Evolutionary conservation across 64 coral and sea anemone species (phyloP), one percentile per base, ranked within the genome.

Genomic region (Actinia tenebrosa): DNA sequence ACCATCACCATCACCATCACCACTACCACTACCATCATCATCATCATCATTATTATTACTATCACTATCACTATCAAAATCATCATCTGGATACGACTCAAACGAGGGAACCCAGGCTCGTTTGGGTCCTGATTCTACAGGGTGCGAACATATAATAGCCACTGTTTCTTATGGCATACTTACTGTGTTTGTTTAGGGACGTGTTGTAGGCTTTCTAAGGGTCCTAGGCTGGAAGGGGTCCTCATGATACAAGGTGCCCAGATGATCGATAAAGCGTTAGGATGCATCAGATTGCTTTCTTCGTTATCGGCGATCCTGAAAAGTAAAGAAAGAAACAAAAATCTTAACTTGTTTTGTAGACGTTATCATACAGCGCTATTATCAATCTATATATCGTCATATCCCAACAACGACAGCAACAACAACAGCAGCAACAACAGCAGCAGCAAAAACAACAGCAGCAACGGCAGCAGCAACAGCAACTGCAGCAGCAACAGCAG

Each of bases 181-280:
- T 89, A 98, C 96, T 90, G 80, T 17, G 93, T 88, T 78, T 98
- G 96, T 91, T 98, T 98, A 44, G 77, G 59, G 1, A 98, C 91
- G 46, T 95, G 87, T 30, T 94, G 90, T 61, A 98, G 78, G 86
- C 90, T 88, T 58, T 98, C 96, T 81, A 98, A 2, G 1, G 96
- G 82, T 3, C 90, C 86, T 46, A 94, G 82, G 45, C 84, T 87
- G 15, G 84, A 56, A 1, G 93, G 90, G 1, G 93, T 84, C 80
- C 86, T 87, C 45, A 98, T 89, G 23, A 92, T 58, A 88, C 96
- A 98, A 5, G 93, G 96, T 22, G 96, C 91, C 96, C 96, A 98
- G 25, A 98, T 98, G 54, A 98, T 92, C 10, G 96, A 83, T 10
- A 98, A 55, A 5, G 93, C 96, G 55, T 92, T 92, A 0, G 96